Percentiles rank a stretch among this genome's conserved stretches.
Conservation (phyloP, 2,797 vertebrate species). For the Protosalanx chinensis region DNA sequence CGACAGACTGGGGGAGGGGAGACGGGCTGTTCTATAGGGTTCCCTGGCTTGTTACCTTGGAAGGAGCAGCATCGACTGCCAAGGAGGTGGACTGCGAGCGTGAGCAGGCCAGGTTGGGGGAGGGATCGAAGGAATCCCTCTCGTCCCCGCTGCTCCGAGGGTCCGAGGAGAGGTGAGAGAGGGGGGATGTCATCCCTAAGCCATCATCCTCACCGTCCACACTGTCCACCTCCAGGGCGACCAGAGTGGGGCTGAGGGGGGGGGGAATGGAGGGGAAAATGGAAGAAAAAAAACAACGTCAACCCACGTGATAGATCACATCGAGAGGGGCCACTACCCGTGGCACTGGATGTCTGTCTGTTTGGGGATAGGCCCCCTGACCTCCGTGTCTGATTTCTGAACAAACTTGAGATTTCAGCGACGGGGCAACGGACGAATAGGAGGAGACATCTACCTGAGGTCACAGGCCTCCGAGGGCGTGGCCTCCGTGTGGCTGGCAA, state of each 20-base stretch:
- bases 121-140: conserved; percentile 53
- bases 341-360: too few species aligned
- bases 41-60: conserved; percentile 70
- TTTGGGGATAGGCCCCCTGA: too few species aligned
- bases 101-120: conserved; percentile 63
- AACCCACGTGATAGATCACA: background rate
- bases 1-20: background rate
- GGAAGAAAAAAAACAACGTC: background rate
- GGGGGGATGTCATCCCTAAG: conserved; percentile 48
- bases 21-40: too few species aligned
- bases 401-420: background rate
- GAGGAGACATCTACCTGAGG: conserved; percentile 76
- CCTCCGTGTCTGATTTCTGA: background rate
- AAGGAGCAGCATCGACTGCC: conserved; percentile 57
- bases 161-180: conserved; percentile 51
- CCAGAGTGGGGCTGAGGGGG: conserved; percentile 78
- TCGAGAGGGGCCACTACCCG: background rate
- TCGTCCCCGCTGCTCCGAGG: conserved; percentile 65
- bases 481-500: conserved; percentile 57
- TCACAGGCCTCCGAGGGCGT: conserved; percentile 72
- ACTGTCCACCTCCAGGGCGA: conserved; percentile 84
- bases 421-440: background rate
- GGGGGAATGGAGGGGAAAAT: background rate
- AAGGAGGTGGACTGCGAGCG: conserved; percentile 76
- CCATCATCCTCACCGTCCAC: conserved; percentile 72